Conservation (phyloP, 2,113 vertebrate genomes). For the Nothocercus julius region DNA sequence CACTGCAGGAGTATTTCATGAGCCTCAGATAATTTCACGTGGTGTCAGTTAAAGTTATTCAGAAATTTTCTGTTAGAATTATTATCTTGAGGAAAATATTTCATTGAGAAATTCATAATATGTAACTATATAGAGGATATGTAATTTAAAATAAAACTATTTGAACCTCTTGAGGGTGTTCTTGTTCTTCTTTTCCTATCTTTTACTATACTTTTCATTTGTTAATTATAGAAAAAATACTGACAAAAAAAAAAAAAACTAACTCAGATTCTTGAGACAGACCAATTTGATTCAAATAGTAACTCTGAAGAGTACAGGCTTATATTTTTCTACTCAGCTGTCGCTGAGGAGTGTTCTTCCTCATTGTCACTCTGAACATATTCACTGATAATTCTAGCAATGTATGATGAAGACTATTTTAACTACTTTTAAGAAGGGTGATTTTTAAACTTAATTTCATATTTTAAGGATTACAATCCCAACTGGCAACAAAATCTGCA, state of each 20-base stretch:
- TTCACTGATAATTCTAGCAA: neutral
- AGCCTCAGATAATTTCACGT: neutral
- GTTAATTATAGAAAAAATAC: neutral
- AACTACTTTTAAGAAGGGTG: neutral
- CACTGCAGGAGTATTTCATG: neutral
- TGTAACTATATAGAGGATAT: neutral
- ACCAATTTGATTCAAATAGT: neutral
- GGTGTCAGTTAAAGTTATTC: neutral
- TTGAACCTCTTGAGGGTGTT: neutral
- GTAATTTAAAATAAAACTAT: neutral
- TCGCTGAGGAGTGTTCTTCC: neutral
- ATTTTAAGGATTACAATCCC: neutral
- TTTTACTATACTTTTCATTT: neutral
- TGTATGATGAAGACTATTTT: neutral
- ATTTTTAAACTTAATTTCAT: neutral
- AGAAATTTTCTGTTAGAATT: neutral
- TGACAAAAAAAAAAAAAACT: neutral
- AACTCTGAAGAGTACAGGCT: neutral
- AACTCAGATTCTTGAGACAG: neutral
- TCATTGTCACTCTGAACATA: neutral
- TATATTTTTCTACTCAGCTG: neutral
- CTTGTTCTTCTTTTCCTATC: neutral
- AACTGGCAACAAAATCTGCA: constrained; percentile 22
- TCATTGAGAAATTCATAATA: neutral
- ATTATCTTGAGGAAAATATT: neutral